Conservation (phyloP, 2,113 vertebrate species). For the Pterocles gutturalis region DNA sequence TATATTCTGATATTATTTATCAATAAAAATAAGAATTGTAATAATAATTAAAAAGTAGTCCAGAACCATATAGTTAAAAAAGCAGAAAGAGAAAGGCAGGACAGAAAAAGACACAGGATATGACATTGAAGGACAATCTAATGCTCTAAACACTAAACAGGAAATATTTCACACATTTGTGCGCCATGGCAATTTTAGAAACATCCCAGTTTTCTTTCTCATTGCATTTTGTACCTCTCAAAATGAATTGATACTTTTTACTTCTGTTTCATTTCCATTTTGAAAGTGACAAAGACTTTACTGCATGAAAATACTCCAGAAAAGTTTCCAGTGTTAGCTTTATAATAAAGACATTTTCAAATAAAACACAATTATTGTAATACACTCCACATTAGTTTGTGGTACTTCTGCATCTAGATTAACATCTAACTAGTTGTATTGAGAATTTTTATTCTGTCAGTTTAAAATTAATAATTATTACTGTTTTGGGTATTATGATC, state of each 20-base stretch:
- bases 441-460: not conserved
- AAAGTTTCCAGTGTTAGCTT: not conserved
- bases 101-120: not conserved
- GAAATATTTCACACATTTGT: not conserved
- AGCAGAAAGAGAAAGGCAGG: not conserved
- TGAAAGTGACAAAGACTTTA: not conserved
- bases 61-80: not conserved
- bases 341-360: not conserved
- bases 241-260: not conserved
- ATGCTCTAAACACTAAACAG: not conserved
- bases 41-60: not conserved
- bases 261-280: not conserved
- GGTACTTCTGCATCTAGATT: not conserved
- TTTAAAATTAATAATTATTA: conserved; percentile 17
- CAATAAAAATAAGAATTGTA: not conserved
- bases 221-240: not conserved
- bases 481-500: not conserved
- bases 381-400: not conserved
- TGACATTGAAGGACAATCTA: not conserved
- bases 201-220: not conserved
- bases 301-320: not conserved
- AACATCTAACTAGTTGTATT: not conserved
- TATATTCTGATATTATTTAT: not conserved
- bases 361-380: not conserved
- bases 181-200: not conserved